Evolutionary conservation across 1,140 invertebrate species (phyloP).

Genomic region (Brachionus angularis): DNA sequence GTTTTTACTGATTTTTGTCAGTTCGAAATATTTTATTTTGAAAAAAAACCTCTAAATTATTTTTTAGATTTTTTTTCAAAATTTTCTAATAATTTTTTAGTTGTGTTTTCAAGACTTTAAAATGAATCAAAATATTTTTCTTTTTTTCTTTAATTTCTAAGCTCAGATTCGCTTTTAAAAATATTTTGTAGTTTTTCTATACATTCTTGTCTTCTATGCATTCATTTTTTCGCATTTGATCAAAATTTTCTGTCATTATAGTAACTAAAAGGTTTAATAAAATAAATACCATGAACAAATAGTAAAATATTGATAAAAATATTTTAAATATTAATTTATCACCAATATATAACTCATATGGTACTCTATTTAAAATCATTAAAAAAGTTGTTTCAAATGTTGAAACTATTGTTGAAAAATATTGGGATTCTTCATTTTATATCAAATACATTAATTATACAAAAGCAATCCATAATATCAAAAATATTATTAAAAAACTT

Average conservation of each 20-base stretch:
- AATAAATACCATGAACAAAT: not conserved
- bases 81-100: no score
- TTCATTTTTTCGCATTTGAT: no score
- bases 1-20: no score
- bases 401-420: conserved; percentile 1
- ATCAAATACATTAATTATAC: conserved; percentile 14
- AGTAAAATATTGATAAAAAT: not conserved
- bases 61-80: no score
- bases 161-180: no score
- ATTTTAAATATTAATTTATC: not conserved
- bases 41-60: no score
- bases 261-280: not conserved
- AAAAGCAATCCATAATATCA: conserved; percentile 12
- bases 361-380: conserved; percentile 8
- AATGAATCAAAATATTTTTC: no score
- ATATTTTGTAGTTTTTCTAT: no score
- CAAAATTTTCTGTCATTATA: conserved; percentile 9
- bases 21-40: no score
- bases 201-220: no score
- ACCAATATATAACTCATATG: not conserved
- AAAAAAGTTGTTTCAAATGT: not conserved
- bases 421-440: not conserved
- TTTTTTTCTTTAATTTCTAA: no score
- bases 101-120: no score
- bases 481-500: not conserved